phyloP scores from a whole-genome alignment of 2,888 invertebrate species.

The Bellardia bayeri region DNA sequence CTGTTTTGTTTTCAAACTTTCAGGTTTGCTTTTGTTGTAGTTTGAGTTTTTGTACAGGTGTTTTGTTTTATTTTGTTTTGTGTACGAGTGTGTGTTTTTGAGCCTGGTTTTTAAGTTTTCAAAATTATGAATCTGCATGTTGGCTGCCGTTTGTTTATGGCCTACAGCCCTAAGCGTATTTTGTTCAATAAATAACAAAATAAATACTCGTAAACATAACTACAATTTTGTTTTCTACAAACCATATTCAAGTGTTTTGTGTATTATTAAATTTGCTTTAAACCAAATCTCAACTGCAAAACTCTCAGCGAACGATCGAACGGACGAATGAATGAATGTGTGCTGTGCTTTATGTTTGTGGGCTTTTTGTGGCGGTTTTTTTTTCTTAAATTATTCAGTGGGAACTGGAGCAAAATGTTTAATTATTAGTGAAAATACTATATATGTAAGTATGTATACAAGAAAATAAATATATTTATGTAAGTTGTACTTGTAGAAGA shows the following conservation, averaged over 20 bases:
- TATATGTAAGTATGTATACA: too few species aligned
- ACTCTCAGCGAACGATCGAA: background rate
- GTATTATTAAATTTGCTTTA: constrained; percentile 3
- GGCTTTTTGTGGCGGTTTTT: background rate
- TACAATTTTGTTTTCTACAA: constrained; percentile 17
- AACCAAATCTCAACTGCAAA: constrained; percentile 13
- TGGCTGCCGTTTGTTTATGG: constrained; percentile 75
- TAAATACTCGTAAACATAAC: constrained; percentile 24
- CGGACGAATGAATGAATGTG: background rate
- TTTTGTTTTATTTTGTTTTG: constrained; percentile 18
- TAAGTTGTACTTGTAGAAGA: constrained; percentile 20
- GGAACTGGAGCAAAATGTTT: constrained; percentile 70
- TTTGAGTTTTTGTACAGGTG: constrained; percentile 61
- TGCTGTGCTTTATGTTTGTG: background rate
- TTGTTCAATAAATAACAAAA: constrained; percentile 57
- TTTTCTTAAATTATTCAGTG: constrained; percentile 58
- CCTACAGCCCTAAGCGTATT: constrained; percentile 75
- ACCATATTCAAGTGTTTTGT: background rate
- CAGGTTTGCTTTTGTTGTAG: constrained; percentile 2
- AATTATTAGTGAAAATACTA: constrained; percentile 46
- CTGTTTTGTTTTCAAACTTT: constrained; percentile 77
- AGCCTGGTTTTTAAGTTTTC: background rate
- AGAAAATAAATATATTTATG: constrained; percentile 21
- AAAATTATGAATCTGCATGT: constrained; percentile 64
- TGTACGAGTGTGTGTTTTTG: background rate